Evolutionary conservation across 2,888 invertebrate genomes (phyloP).

Genomic region (Diadegma fenestrale): DNA sequence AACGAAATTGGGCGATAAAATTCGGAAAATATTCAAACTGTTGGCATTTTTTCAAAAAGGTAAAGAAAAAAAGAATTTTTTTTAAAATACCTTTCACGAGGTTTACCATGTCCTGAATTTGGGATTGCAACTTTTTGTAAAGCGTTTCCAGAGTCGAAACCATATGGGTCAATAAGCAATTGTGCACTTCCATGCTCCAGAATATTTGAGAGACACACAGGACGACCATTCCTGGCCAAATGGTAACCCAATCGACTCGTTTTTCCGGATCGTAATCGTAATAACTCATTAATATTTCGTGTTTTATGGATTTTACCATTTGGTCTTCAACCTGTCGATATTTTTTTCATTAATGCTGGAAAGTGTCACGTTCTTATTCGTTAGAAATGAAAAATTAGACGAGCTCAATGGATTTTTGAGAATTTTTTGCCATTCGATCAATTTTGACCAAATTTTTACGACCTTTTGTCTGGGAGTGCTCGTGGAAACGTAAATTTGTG

Average conservation of each 20-base stretch:
- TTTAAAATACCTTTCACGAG: constrained; percentile 86
- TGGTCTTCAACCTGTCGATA: constrained; percentile 90
- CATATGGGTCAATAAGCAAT: constrained; percentile 87
- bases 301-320: constrained; percentile 91
- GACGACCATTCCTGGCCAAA: constrained; percentile 94
- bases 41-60: too few relatives aligned
- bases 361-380: neutral
- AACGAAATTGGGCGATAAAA: too few relatives aligned
- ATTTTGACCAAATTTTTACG: neutral
- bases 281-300: constrained; percentile 89
- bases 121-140: constrained; percentile 86
- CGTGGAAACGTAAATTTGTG: neutral
- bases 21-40: too few relatives aligned
- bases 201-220: constrained; percentile 92
- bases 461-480: neutral
- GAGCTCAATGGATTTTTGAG: neutral
- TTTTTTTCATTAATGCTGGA: neutral
- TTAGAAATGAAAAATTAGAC: neutral
- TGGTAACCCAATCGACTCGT: constrained; percentile 90
- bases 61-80: too few relatives aligned
- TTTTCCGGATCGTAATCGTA: constrained; percentile 87
- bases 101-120: constrained; percentile 91
- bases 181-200: constrained; percentile 93
- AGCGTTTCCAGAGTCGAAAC: constrained; percentile 87
- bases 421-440: neutral